Conservation (phyloP, 2,113 vertebrate genomes). For the Rhea pennata region DNA sequence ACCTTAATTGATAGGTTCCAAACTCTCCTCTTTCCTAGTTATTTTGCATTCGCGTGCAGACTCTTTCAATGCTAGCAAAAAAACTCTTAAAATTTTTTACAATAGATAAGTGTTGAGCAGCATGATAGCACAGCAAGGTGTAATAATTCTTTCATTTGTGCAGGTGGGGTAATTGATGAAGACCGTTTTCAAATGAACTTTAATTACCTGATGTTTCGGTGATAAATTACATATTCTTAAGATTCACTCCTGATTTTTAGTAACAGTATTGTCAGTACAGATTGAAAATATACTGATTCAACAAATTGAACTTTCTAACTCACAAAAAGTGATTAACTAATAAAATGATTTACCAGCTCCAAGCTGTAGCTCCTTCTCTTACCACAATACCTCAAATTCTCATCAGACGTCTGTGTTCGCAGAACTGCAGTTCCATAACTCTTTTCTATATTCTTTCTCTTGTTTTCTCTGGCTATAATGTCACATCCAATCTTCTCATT, state of each 20-base stretch:
- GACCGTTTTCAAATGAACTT: not conserved
- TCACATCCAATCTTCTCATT: not conserved
- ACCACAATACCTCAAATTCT: not conserved
- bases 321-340: not conserved
- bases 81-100: slow-evolving; percentile 4
- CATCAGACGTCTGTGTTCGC: not conserved
- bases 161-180: not conserved
- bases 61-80: not conserved
- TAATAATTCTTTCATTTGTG: not conserved
- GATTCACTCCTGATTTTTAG: not conserved
- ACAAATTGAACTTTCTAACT: not conserved
- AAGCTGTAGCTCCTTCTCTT: not conserved
- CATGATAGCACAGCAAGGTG: not conserved
- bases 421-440: not conserved
- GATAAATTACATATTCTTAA: not conserved
- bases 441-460: not conserved
- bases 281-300: not conserved
- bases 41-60: not conserved
- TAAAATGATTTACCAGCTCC: not conserved
- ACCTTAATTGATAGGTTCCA: not conserved
- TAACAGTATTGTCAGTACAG: not conserved
- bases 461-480: not conserved
- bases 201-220: not conserved
- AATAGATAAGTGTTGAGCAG: not conserved
- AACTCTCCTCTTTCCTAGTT: not conserved